Percentiles rank a stretch among this genome's conserved stretches.
These are phyloP conservation scores for Xenops minutus DNA, from an alignment of 2,797 vertebrate species.

Conservation along the genomic window DNA sequence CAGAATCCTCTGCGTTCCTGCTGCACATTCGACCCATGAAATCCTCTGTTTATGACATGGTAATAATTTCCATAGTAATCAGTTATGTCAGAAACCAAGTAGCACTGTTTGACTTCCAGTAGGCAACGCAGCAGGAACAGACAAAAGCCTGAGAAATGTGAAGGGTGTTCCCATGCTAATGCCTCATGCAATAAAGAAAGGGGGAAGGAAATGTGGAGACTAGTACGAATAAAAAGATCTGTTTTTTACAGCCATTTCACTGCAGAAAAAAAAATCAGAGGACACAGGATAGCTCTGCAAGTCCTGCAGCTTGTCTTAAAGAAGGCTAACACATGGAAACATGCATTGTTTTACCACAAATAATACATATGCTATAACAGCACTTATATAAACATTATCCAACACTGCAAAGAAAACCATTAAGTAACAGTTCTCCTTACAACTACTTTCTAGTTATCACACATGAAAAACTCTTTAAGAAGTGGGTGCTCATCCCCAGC, in stretches of 20 bases:
- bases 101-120: conserved; percentile 40
- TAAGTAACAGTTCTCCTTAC: background rate
- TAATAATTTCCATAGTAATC: conserved; percentile 73
- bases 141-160: conserved; percentile 54
- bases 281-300: background rate
- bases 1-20: conserved; percentile 44
- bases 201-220: conserved; percentile 17
- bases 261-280: background rate
- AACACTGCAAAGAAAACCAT: background rate
- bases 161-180: conserved; percentile 43
- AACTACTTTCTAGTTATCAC: background rate
- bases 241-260: background rate
- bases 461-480: background rate
- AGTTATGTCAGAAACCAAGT: conserved; percentile 57
- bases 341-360: background rate
- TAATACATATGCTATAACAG: background rate
- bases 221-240: background rate
- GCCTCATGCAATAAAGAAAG: conserved; percentile 4
- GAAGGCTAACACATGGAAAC: background rate
- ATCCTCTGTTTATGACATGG: conserved; percentile 68
- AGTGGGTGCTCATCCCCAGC: background rate
- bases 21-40: conserved; percentile 24
- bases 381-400: background rate
- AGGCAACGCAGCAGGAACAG: conserved; percentile 57
- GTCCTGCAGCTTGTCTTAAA: background rate